Evolutionary conservation across 1,140 invertebrate species (phyloP).

Genomic region (Helicoverpa zea): DNA sequence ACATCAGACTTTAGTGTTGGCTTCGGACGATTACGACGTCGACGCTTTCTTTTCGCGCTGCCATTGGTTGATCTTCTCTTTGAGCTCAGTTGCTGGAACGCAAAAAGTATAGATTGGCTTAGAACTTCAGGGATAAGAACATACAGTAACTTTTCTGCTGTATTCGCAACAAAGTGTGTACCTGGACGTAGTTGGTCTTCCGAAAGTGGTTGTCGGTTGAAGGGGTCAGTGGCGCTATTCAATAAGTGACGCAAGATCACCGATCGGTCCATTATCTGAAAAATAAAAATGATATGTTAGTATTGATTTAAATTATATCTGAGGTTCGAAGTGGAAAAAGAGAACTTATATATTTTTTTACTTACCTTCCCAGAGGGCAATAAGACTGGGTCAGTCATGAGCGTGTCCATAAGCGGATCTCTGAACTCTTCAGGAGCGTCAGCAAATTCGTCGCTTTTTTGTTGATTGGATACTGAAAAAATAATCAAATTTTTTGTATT

Average conservation of each 20-base stretch:
- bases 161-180: conserved; percentile 45
- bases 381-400: conserved; percentile 98
- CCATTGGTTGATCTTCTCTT: conserved; percentile 93
- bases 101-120: not conserved
- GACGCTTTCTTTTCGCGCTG: conserved; percentile 90
- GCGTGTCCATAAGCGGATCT: conserved; percentile 98
- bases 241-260: conserved; percentile 97
- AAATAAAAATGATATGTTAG: not conserved
- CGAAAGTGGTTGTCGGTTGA: conserved; percentile 96
- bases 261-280: conserved; percentile 95
- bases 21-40: conserved; percentile 73
- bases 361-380: conserved; percentile 95
- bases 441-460: conserved; percentile 96
- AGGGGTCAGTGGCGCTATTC: conserved; percentile 98
- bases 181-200: conserved; percentile 82
- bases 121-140: not conserved
- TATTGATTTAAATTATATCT: no score
- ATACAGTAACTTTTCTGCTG: no score
- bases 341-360: not conserved
- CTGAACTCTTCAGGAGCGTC: conserved; percentile 99
- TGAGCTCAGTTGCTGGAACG: conserved; percentile 90
- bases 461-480: conserved; percentile 92
- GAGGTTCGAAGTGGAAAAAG: no score
- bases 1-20: conserved; percentile 81
- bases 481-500: not conserved